Evolutionary conservation across 2,888 invertebrate genomes (phyloP), one percentile per base, ranked within the genome.

Genomic region (Melinaea menophilus): DNA sequence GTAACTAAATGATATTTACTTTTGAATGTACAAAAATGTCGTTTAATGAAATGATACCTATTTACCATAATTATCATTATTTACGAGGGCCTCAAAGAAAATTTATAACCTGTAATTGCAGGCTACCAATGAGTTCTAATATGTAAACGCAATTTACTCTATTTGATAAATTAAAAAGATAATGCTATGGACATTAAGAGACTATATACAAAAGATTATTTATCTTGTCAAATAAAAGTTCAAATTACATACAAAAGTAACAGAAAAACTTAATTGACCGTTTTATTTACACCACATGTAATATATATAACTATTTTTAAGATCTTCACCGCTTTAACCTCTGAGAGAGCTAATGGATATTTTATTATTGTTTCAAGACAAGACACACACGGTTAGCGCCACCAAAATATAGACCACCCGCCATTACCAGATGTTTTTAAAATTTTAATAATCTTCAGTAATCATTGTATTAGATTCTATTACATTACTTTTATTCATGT

Each of bases 311-410:
- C 31, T 55, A 45, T 61, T 61, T 55, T 56, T 61, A 45, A 48
- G 37, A 62, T 59, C 56, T 57, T 59, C 57, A 60, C 62, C 59
- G 59, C 61, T n/a, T 41, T 47, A 58, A 60, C 82, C 85, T 88
- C 88, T 87, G n/a, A n/a, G 9, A 7, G 78, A 80, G 86, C 88
- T 91, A 91, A 91, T 91, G 91, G 90, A 90, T 89, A 86, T 90
- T 87, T 82, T 91, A 88, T 91, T 91, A 86, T 89, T 87, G 80
- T 86, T 84, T 79, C 78, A 85, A 81, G 89, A 90, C 90, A 88
- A 84, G 86, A 86, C 83, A 83, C 90, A 90, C 82, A 73, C 86
- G 87, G 65, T 61, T 85, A 90, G 88, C 90, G 90, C 90, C 90
- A 88, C 85, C 77, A 55, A 57, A 70, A 58, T 73, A 56, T 67